phyloP scores from a whole-genome alignment of 2,888 invertebrate genomes.

The Drosophila atripex region DNA sequence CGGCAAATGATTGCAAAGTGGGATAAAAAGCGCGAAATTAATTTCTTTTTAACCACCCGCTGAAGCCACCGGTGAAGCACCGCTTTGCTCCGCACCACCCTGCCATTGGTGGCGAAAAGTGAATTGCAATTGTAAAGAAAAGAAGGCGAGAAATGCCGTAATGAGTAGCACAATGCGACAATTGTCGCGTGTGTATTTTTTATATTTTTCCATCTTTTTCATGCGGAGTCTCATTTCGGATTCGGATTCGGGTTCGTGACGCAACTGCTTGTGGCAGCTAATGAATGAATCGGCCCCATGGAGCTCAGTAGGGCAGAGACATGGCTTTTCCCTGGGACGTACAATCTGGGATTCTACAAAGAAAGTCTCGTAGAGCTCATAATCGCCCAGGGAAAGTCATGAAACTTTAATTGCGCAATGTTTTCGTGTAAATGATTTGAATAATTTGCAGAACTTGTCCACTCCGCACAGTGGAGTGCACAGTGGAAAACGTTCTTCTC shows the following conservation, averaged over 20 bases:
- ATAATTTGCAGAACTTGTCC: slow-evolving; percentile 47
- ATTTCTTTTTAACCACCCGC: slow-evolving; percentile 44
- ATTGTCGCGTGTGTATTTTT: slow-evolving; percentile 61
- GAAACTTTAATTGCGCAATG: slow-evolving; percentile 48
- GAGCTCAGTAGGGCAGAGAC: slow-evolving; percentile 29
- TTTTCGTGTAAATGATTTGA: slow-evolving; percentile 40
- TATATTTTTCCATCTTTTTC: slow-evolving; percentile 27
- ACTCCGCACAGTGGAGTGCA: slow-evolving; percentile 9
- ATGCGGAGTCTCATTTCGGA: slow-evolving; percentile 40
- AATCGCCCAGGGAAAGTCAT: slow-evolving; percentile 41
- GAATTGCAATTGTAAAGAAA: slow-evolving; percentile 37
- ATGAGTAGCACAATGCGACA: slow-evolving; percentile 65
- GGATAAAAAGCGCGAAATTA: slow-evolving; percentile 36
- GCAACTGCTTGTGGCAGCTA: slow-evolving; percentile 34
- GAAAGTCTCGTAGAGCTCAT: slow-evolving; percentile 34
- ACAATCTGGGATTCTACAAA: slow-evolving; percentile 34
- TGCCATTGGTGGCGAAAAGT: slow-evolving; percentile 21
- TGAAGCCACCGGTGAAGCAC: slow-evolving; percentile 16
- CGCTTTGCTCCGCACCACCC: slow-evolving; percentile 13
- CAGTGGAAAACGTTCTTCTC: slow-evolving; percentile 22
- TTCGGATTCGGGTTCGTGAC: slow-evolving; percentile 35
- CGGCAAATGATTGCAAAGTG: slow-evolving; percentile 30
- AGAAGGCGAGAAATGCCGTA: slow-evolving; percentile 59
- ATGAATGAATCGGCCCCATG: slow-evolving; percentile 36
- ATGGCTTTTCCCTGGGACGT: background rate